Conservation (phyloP, 2,113 vertebrate genomes). For the Chrysochloris asiatica region DNA sequence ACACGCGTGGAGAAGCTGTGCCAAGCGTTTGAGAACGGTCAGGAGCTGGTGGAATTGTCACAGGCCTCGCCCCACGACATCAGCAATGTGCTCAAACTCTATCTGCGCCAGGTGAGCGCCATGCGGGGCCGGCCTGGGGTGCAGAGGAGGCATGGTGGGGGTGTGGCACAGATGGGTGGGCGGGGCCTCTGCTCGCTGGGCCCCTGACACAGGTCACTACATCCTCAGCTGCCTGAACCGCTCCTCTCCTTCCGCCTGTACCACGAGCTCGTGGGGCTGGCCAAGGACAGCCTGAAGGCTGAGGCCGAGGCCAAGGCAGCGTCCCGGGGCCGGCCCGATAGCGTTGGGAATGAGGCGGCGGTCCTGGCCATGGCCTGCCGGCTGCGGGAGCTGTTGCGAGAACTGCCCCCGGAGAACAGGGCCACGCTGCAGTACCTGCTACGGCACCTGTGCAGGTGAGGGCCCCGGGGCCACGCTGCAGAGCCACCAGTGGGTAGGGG, state of each 20-base stretch:
- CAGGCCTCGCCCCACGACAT: slow-evolving; percentile 96
- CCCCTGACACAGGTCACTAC: accelerated
- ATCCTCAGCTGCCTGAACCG: slow-evolving; percentile 93
- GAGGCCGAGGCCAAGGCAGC: slow-evolving; percentile 80
- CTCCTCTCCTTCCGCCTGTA: slow-evolving; percentile 94
- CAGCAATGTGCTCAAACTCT: slow-evolving; percentile 98
- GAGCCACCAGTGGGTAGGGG: background rate
- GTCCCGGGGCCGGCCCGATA: slow-evolving; percentile 74
- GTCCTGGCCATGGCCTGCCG: slow-evolving; percentile 85
- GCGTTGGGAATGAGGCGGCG: slow-evolving; percentile 83
- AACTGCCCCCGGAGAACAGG: slow-evolving; percentile 89
- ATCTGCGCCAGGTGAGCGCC: slow-evolving; percentile 93
- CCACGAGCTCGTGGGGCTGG: slow-evolving; percentile 94
- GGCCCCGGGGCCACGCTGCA: slow-evolving; percentile 80
- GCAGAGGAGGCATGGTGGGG: too few relatives aligned
- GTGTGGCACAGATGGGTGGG: background rate
- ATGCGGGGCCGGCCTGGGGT: background rate
- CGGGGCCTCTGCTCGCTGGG: background rate
- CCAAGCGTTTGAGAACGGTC: slow-evolving; percentile 96
- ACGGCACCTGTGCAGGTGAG: slow-evolving; percentile 92
- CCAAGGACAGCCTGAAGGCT: slow-evolving; percentile 93
- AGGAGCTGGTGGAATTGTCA: slow-evolving; percentile 96
- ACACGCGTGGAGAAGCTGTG: slow-evolving; percentile 98
- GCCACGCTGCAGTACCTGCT: slow-evolving; percentile 90
- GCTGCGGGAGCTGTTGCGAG: slow-evolving; percentile 89